Conservation (phyloP, 1,140 invertebrate genomes). For the Zeugodacus cucurbitae region DNA sequence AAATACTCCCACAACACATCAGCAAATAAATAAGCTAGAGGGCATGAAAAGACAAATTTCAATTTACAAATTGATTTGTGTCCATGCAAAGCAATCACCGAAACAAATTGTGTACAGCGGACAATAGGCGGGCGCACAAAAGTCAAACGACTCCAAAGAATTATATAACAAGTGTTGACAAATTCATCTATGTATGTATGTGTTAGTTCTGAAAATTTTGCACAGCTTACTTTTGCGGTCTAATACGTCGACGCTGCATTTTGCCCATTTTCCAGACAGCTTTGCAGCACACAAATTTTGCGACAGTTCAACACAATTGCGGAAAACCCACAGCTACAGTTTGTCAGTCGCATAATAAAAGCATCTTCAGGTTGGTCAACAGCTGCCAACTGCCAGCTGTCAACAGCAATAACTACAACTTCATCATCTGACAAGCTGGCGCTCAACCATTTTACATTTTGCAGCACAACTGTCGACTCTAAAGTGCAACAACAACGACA, state of each 20-base stretch:
- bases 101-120: not conserved
- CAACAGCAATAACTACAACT: not conserved
- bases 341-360: not conserved
- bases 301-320: not conserved
- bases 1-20: not conserved
- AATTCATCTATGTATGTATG: not conserved
- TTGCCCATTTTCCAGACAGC: too few relatives aligned
- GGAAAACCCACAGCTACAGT: not conserved
- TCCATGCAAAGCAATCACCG: not conserved
- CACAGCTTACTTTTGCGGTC: too few relatives aligned
- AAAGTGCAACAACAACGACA: not conserved
- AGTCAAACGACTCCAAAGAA: not conserved
- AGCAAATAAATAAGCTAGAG: not conserved
- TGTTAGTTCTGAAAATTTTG: too few relatives aligned
- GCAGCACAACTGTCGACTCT: not conserved
- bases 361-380: slow-evolving; percentile 13
- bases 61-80: slow-evolving; percentile 19
- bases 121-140: not conserved
- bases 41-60: not conserved
- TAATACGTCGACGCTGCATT: not conserved
- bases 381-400: slow-evolving; percentile 20
- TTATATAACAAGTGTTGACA: not conserved
- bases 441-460: not conserved
- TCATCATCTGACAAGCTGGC: not conserved
- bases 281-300: too few relatives aligned